Percentiles rank a stretch among this genome's conserved stretches.
Conservation (phyloP, 2,113 vertebrate genomes). For the Tupaia tana region DNA sequence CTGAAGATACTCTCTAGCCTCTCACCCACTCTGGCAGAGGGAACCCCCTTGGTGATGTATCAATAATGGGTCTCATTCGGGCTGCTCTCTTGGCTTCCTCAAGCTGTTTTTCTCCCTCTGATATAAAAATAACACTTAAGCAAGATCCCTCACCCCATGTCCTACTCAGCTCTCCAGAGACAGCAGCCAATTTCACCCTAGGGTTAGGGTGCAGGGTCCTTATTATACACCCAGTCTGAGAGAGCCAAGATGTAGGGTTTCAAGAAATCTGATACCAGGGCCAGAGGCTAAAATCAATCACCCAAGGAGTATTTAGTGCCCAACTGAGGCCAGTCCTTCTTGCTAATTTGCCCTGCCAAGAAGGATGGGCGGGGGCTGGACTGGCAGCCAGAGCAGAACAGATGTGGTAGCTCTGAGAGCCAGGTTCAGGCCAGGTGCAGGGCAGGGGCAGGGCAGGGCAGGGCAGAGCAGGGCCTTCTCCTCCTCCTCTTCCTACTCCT, state of each 20-base stretch:
- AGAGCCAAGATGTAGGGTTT: constrained; percentile 54
- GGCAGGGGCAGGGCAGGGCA: not conserved
- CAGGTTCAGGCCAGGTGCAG: not conserved
- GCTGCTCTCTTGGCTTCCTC: not conserved
- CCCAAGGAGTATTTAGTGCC: constrained; percentile 47
- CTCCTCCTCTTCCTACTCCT: too few relatives aligned
- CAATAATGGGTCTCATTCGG: not conserved
- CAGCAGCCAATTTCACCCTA: not conserved
- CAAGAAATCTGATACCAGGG: constrained; percentile 59
- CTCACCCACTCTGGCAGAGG: not conserved
- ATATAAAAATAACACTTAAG: constrained; percentile 62
- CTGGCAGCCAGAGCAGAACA: not conserved
- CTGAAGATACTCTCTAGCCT: not conserved
- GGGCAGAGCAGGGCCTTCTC: not conserved
- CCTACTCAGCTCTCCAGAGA: constrained; percentile 32
- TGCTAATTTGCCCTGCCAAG: not conserved
- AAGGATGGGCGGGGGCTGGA: not conserved
- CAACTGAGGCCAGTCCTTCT: constrained; percentile 7
- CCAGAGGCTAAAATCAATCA: constrained; percentile 64
- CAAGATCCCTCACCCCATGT: constrained; percentile 32
- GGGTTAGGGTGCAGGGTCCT: constrained; percentile 41
- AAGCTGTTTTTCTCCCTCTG: constrained; percentile 41
- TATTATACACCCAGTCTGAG: constrained; percentile 37
- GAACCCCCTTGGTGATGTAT: not conserved
- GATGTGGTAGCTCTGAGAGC: not conserved